Evolutionary conservation across 37 sponge, comb jelly and placozoan genomes (phyloP).

Genomic region (Lycopodina hypogea): DNA sequence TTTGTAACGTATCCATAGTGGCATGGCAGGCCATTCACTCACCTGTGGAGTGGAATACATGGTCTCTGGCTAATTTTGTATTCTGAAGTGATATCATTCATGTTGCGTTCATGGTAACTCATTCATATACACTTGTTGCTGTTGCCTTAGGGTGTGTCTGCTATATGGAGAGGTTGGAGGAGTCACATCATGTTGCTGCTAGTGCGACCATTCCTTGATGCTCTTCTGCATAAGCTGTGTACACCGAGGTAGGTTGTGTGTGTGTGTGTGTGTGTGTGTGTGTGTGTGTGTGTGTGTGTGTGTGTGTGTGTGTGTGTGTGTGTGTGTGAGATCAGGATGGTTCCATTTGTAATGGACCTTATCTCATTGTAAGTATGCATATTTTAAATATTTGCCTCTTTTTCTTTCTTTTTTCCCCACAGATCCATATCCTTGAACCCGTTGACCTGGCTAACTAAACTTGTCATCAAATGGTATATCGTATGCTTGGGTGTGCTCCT

Average conservation of each 20-base stretch:
- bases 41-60: too few species aligned
- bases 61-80: background rate
- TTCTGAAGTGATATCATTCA: background rate
- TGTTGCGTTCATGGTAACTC: too few species aligned
- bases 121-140: too few species aligned
- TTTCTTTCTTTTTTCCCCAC: too few species aligned
- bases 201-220: slow-evolving; percentile 22
- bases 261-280: background rate
- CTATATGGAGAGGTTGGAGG: slow-evolving; percentile 68
- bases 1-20: too few species aligned
- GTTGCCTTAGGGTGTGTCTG: slow-evolving; percentile 44
- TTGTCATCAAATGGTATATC: too few species aligned
- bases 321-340: background rate
- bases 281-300: background rate
- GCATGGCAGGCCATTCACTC: too few species aligned
- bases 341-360: too few species aligned
- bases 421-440: too few species aligned
- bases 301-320: background rate
- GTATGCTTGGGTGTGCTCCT: background rate
- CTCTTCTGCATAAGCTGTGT: slow-evolving; percentile 21
- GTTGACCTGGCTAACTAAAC: too few species aligned
- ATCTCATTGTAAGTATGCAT: too few species aligned
- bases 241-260: slow-evolving; percentile 1
- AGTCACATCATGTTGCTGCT: slow-evolving; percentile 24
- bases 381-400: too few species aligned